Evolutionary conservation across 1,140 invertebrate species (phyloP).

Genomic region (Scaptomyza montana): DNA sequence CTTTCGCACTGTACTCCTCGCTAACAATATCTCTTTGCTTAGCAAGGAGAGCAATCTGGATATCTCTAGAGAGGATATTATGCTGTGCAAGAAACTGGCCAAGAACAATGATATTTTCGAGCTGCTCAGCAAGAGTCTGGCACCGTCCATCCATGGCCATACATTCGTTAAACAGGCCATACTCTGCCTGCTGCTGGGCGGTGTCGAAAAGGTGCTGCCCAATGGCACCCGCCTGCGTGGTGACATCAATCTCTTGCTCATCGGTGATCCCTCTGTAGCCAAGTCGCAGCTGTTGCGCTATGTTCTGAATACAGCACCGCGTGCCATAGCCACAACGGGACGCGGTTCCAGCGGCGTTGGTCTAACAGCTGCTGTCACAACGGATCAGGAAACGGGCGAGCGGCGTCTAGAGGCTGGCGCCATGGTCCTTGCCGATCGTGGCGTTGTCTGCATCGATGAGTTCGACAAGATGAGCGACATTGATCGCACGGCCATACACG

Average conservation of each 20-base stretch:
- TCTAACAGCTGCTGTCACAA: constrained; percentile 98
- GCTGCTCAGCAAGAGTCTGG: constrained; percentile 94
- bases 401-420: constrained; percentile 97
- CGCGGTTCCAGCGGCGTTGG: constrained; percentile 98
- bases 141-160: constrained; percentile 99
- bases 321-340: constrained; percentile 98
- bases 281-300: constrained; percentile 99
- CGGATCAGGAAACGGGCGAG: constrained; percentile 96
- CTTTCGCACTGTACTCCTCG: constrained; percentile 97
- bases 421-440: constrained; percentile 99
- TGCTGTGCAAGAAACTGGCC: constrained; percentile 94
- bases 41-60: constrained; percentile 94
- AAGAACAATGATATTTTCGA: constrained; percentile 95
- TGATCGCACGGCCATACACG: constrained; percentile 99
- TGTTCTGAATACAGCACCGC: constrained; percentile 95
- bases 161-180: constrained; percentile 98
- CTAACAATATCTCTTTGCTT: constrained; percentile 95
- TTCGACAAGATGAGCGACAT: constrained; percentile 99
- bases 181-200: constrained; percentile 96
- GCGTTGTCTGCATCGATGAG: constrained; percentile 99
- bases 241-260: constrained; percentile 98
- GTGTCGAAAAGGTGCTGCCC: constrained; percentile 96
- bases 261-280: constrained; percentile 99
- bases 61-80: constrained; percentile 94
- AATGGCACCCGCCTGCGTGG: constrained; percentile 98